phyloP scores from a whole-genome alignment of 1,140 invertebrate genomes.

The Battus philenor region DNA sequence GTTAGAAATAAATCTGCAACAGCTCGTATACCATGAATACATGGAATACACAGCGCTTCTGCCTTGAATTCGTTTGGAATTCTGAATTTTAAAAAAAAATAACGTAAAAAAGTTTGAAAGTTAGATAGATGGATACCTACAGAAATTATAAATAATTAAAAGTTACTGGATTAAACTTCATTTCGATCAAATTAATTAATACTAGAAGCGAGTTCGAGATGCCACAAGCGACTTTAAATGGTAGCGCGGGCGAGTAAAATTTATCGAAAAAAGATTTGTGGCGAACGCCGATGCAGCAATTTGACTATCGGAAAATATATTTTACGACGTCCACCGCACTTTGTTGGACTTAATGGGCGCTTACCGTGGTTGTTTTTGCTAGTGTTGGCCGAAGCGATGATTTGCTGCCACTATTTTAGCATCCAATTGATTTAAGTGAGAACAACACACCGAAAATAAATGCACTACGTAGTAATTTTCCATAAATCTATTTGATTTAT shows the following conservation, averaged over 20 bases:
- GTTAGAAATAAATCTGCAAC: too few species aligned
- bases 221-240: slow-evolving; percentile 33
- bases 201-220: slow-evolving; percentile 13
- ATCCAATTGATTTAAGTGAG: slow-evolving; percentile 10
- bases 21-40: too few species aligned
- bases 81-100: too few species aligned
- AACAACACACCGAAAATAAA: too few species aligned
- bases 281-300: slow-evolving; percentile 57
- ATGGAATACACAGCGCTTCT: too few species aligned
- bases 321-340: slow-evolving; percentile 61
- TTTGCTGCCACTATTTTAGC: slow-evolving; percentile 19
- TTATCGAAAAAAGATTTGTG: slow-evolving; percentile 67
- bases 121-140: too few species aligned
- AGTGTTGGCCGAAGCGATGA: slow-evolving; percentile 27
- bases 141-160: too few species aligned
- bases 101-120: too few species aligned
- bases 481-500: too few species aligned
- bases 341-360: slow-evolving; percentile 54
- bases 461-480: too few species aligned
- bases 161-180: too few species aligned
- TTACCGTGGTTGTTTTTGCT: slow-evolving; percentile 34
- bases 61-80: too few species aligned
- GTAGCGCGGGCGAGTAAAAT: slow-evolving; percentile 40
- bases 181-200: slow-evolving; percentile 4
- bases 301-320: slow-evolving; percentile 70